These are phyloP conservation scores for Vombatus ursinus DNA, from an alignment of 2,113 vertebrate species.

Conservation along the genomic window DNA sequence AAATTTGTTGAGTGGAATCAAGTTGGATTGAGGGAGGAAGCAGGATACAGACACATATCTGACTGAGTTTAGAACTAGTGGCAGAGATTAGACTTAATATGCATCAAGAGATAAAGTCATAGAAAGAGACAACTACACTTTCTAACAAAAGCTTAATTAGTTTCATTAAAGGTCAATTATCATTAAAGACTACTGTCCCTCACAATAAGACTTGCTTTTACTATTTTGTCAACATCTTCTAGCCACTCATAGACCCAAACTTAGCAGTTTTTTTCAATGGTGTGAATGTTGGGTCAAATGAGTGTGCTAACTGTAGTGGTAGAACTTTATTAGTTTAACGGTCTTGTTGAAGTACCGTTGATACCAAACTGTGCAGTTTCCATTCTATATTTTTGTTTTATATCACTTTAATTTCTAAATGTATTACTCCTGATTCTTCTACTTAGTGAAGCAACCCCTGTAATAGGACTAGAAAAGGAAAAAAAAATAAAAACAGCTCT, in stretches of 20 bases:
- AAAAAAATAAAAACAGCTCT: background rate
- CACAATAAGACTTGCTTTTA: background rate
- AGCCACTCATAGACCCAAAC: no score
- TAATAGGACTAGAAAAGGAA: background rate
- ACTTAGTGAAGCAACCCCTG: background rate
- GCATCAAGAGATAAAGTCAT: background rate
- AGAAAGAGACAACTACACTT: background rate
- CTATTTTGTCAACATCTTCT: background rate
- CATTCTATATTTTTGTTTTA: background rate
- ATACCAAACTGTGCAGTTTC: background rate
- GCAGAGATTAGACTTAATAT: background rate
- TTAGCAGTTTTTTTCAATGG: no score
- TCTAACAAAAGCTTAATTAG: background rate
- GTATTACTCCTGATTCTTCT: background rate
- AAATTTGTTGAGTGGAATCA: background rate
- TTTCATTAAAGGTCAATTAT: background rate
- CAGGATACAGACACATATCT: background rate
- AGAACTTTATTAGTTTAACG: background rate
- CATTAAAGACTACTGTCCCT: background rate
- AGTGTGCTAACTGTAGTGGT: no score
- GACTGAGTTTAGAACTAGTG: background rate
- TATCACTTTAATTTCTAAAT: background rate
- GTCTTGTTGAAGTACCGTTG: background rate
- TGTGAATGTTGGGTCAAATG: no score
- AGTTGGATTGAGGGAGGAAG: background rate